Evolutionary conservation across 1,140 invertebrate genomes (phyloP).

Genomic region (Gyrodactylus salaris): DNA sequence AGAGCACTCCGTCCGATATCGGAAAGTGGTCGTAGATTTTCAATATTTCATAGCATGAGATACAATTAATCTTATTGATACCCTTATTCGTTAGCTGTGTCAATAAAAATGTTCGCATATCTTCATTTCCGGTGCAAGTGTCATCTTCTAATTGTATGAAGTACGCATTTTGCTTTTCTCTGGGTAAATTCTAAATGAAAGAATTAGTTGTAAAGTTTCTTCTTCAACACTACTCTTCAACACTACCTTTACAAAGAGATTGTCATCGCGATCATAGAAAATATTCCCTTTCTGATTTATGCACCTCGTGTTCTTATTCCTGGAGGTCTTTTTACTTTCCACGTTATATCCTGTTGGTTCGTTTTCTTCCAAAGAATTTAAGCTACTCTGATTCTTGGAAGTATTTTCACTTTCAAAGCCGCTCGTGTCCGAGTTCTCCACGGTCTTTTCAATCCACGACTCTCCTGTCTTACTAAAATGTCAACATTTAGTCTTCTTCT

Average conservation of each 20-base stretch:
- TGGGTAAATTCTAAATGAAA: constrained; percentile 28
- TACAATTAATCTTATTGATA: constrained; percentile 31
- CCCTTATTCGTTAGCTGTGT: constrained; percentile 50
- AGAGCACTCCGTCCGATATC: constrained; percentile 76
- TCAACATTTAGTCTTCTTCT: too few relatives aligned
- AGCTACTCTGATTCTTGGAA: too few relatives aligned
- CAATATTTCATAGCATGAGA: constrained; percentile 51
- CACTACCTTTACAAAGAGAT: not conserved
- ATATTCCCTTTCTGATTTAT: not conserved
- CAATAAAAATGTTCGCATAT: constrained; percentile 60
- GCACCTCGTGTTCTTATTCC: too few relatives aligned
- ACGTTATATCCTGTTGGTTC: too few relatives aligned
- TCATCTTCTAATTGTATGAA: constrained; percentile 56
- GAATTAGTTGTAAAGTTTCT: not conserved
- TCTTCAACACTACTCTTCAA: not conserved
- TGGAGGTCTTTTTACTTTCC: too few relatives aligned
- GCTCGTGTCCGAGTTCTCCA: too few relatives aligned
- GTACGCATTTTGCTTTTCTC: constrained; percentile 69
- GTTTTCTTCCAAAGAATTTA: too few relatives aligned
- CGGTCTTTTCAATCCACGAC: too few relatives aligned
- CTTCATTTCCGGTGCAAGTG: constrained; percentile 75
- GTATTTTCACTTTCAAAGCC: too few relatives aligned
- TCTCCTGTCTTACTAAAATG: too few relatives aligned
- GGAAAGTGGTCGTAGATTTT: constrained; percentile 80
- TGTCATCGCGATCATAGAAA: not conserved